Conservation (phyloP, 1,140 invertebrate genomes). For the Gryon sp. region DNA sequence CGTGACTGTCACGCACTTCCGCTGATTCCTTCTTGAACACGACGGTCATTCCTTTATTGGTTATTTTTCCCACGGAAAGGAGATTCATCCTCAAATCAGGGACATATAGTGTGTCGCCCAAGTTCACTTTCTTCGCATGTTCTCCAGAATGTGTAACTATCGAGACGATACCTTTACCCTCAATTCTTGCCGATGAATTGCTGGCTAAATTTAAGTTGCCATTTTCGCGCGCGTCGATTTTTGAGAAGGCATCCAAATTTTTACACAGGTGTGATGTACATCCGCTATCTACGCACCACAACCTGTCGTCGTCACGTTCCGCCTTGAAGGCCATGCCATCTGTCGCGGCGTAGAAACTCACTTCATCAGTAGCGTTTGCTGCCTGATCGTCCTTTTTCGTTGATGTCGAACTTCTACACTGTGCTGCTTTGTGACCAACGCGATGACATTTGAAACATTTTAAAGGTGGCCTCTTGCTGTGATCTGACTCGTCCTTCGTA, state of each 20-base stretch:
- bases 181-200: background rate
- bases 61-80: slow-evolving; percentile 4
- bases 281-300: slow-evolving; percentile 22
- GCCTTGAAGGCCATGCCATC: background rate
- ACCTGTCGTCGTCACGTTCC: too few relatives aligned
- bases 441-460: too few relatives aligned
- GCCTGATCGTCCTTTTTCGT: background rate
- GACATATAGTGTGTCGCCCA: slow-evolving; percentile 51
- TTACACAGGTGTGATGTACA: slow-evolving; percentile 33
- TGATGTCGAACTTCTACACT: too few relatives aligned
- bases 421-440: too few relatives aligned
- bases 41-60: slow-evolving; percentile 9
- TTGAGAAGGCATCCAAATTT: background rate
- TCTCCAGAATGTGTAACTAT: background rate
- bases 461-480: too few relatives aligned
- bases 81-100: slow-evolving; percentile 12
- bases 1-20: background rate
- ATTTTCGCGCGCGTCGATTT: background rate
- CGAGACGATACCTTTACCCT: slow-evolving; percentile 5
- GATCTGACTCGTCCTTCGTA: background rate
- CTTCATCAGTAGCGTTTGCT: background rate
- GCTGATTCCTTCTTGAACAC: slow-evolving; percentile 18
- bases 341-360: background rate
- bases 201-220: slow-evolving; percentile 13
- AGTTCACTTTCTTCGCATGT: slow-evolving; percentile 6